Percentiles rank a stretch among this genome's conserved stretches.
Conservation (phyloP, 2,888 invertebrate genomes). For the Marronus borbonicus region DNA sequence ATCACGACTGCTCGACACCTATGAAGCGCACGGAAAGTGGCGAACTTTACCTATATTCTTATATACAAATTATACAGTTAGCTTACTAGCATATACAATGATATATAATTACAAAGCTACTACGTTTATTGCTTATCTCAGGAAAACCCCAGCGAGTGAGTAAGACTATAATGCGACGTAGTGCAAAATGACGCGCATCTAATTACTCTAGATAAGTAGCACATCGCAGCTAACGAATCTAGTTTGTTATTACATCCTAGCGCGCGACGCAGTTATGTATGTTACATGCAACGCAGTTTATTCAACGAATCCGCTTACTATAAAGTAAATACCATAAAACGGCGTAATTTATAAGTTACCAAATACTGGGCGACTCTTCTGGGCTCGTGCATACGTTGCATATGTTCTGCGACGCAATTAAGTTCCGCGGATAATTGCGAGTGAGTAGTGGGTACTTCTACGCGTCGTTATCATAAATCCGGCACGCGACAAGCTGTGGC, state of each 20-base stretch:
- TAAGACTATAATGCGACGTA: too few species aligned
- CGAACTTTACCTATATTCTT: too few species aligned
- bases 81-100: too few species aligned
- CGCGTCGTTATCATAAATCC: background rate
- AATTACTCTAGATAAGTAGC: background rate
- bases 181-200: background rate
- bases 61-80: too few species aligned
- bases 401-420: slow-evolving; percentile 8
- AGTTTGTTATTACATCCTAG: background rate
- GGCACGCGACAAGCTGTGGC: background rate
- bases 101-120: too few species aligned
- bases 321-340: slow-evolving; percentile 1
- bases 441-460: background rate
- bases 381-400: background rate
- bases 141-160: too few species aligned
- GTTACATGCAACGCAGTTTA: background rate
- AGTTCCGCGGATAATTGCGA: slow-evolving; percentile 11
- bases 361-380: background rate
- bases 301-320: slow-evolving; percentile 7
- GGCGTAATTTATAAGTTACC: slow-evolving; percentile 15
- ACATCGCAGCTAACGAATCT: background rate
- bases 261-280: background rate
- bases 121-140: too few species aligned
- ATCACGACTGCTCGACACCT: too few species aligned
- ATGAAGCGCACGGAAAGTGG: too few species aligned